Conservation (phyloP, 2,797 vertebrate species). For the Pogonophryne albipinna region DNA sequence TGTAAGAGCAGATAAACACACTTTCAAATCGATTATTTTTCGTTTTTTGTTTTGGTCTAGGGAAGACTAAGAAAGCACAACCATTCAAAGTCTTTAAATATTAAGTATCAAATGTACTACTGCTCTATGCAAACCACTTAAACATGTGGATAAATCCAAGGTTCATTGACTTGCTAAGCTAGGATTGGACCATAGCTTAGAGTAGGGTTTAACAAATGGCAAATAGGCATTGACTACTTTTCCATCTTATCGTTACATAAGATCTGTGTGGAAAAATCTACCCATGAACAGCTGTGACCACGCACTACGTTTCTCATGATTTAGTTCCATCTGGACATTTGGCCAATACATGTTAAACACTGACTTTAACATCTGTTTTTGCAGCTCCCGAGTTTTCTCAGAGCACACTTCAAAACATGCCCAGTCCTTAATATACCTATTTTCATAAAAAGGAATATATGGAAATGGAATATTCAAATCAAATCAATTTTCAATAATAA, state of each 20-base stretch:
- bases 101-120: neutral
- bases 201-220: neutral
- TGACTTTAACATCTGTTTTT: constrained; percentile 42
- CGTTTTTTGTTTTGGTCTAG: neutral
- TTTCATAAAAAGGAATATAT: constrained; percentile 30
- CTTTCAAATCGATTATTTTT: neutral
- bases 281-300: constrained; percentile 10
- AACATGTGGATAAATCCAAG: neutral
- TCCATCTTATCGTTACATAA: constrained; percentile 35
- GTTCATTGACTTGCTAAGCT: neutral
- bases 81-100: constrained; percentile 1
- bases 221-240: neutral
- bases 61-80: neutral
- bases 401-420: constrained; percentile 5
- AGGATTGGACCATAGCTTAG: neutral
- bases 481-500: too few species aligned
- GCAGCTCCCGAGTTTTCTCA: constrained; percentile 26
- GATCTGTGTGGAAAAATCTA: constrained; percentile 10
- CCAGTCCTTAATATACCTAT: constrained; percentile 31
- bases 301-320: neutral
- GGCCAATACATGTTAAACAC: constrained; percentile 35
- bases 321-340: constrained; percentile 37
- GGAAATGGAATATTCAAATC: too few species aligned
- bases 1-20: neutral
- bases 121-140: neutral